Percentiles rank a stretch among this genome's conserved stretches.
phyloP scores from a whole-genome alignment of 2,888 invertebrate species.

The Lasioglossum zephyrum region DNA sequence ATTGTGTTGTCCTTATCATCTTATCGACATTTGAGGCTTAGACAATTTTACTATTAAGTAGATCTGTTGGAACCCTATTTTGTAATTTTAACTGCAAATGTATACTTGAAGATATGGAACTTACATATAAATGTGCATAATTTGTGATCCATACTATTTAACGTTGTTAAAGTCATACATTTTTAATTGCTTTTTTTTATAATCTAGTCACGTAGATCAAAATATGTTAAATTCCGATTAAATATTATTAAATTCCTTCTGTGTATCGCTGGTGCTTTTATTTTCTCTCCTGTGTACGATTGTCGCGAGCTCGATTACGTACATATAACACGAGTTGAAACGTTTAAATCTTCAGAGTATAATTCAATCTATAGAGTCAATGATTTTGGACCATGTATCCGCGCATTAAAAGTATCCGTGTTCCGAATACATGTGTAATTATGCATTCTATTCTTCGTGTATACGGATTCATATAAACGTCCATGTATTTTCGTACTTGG shows the following conservation, averaged over 20 bases:
- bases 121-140: conserved; percentile 63
- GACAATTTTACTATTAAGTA: conserved; percentile 54
- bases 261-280: conserved; percentile 68
- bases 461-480: too few species aligned
- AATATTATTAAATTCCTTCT: conserved; percentile 79
- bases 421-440: too few species aligned
- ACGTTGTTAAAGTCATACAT: conserved; percentile 75
- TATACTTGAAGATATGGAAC: conserved; percentile 61
- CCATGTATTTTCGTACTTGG: too few species aligned
- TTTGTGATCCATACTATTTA: conserved; percentile 76
- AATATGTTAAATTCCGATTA: conserved; percentile 78
- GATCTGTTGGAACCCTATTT: conserved; percentile 55
- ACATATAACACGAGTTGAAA: neutral
- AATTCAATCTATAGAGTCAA: neutral
- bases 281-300: conserved; percentile 36
- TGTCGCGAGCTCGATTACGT: neutral
- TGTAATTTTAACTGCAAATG: conserved; percentile 55
- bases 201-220: conserved; percentile 82
- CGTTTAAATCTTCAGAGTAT: neutral
- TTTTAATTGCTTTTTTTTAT: conserved; percentile 80
- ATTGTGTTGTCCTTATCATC: conserved; percentile 43
- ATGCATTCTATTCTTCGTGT: too few species aligned
- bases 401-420: too few species aligned
- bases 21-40: conserved; percentile 51
- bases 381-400: neutral